These are phyloP conservation scores for Chiropotes sagulatus DNA, from an alignment of 2,797 vertebrate genomes.

Conservation along the genomic window DNA sequence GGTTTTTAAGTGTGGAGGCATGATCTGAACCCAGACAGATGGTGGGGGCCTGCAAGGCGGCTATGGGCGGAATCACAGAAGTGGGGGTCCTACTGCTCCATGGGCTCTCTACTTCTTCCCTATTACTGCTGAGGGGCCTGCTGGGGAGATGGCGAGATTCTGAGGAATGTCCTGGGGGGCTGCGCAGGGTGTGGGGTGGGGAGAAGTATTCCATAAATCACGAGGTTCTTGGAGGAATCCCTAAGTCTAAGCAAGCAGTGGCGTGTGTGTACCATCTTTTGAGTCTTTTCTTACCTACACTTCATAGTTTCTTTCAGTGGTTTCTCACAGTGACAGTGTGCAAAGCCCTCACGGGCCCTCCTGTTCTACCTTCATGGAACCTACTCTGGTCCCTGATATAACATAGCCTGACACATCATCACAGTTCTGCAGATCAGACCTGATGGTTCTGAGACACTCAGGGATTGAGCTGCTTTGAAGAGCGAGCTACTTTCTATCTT, in stretches of 20 bases:
- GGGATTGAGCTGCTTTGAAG: conserved; percentile 32
- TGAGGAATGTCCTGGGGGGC: background rate
- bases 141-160: background rate
- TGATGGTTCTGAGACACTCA: background rate
- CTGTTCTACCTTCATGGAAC: background rate
- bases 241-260: background rate
- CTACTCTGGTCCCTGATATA: background rate
- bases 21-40: background rate
- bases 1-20: background rate
- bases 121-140: background rate
- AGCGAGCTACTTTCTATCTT: background rate
- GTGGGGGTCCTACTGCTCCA: background rate
- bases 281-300: background rate
- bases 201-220: background rate
- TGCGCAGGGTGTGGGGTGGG: background rate
- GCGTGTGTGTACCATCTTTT: background rate
- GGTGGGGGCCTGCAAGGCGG: no score
- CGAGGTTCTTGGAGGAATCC: background rate
- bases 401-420: background rate
- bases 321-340: background rate
- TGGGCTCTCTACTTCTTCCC: background rate
- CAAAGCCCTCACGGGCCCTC: background rate
- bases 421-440: background rate
- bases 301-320: background rate
- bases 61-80: background rate